Evolutionary conservation across 2,888 invertebrate genomes (phyloP).

Genomic region (Meiosimyza decipiens): DNA sequence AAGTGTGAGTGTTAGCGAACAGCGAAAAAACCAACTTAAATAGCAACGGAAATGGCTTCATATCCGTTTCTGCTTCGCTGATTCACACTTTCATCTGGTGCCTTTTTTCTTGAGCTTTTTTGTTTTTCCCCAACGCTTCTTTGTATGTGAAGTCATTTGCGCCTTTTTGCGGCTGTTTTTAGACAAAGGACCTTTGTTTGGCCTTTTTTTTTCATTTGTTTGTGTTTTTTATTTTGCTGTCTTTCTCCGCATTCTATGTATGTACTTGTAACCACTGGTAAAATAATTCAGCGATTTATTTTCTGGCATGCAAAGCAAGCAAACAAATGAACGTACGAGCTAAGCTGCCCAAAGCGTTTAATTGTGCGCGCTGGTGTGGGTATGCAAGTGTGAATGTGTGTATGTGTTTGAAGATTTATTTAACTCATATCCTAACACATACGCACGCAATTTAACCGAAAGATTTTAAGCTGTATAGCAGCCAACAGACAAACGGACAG

Average conservation of each 20-base stretch:
- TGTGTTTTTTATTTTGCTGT: not conserved
- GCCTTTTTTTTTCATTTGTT: not conserved
- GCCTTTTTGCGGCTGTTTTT: slow-evolving; percentile 22
- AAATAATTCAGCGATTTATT: slow-evolving; percentile 37
- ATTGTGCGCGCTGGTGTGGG: slow-evolving; percentile 29
- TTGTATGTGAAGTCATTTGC: slow-evolving; percentile 25
- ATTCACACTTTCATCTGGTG: not conserved
- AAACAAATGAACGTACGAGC: not conserved
- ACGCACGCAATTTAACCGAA: not conserved
- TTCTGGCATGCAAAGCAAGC: slow-evolving; percentile 16
- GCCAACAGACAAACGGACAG: not conserved
- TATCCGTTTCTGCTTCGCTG: slow-evolving; percentile 21
- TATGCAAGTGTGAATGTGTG: slow-evolving; percentile 15
- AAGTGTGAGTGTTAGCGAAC: not conserved
- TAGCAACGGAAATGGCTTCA: slow-evolving; percentile 22
- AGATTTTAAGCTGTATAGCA: not conserved
- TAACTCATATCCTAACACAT: slow-evolving; percentile 26
- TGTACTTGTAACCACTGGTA: not conserved
- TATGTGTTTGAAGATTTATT: slow-evolving; percentile 31
- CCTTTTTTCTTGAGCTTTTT: not conserved
- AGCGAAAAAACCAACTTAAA: not conserved
- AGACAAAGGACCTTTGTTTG: slow-evolving; percentile 13
- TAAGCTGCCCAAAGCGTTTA: slow-evolving; percentile 29
- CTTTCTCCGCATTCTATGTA: no score
- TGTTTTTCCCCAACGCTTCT: not conserved